Evolutionary conservation across 1,140 invertebrate species (phyloP).

Genomic region (Bicyclus anynana): DNA sequence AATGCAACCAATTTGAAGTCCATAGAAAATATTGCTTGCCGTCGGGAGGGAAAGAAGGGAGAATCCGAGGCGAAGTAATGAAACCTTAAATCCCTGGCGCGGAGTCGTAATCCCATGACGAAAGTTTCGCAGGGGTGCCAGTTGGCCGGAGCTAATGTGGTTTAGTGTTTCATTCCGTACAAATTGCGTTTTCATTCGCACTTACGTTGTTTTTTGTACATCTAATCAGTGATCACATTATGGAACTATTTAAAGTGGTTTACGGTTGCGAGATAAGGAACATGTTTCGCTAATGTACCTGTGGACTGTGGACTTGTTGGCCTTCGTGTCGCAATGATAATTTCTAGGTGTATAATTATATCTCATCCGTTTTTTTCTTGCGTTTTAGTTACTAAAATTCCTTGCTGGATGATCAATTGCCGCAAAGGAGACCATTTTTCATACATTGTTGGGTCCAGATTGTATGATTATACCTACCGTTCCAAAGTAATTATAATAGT

Average conservation of each 20-base stretch:
- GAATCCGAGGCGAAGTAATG: constrained; percentile 55
- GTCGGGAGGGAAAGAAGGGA: constrained; percentile 29
- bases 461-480: too few species aligned
- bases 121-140: constrained; percentile 64
- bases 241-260: constrained; percentile 10
- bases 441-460: too few species aligned
- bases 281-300: constrained; percentile 7
- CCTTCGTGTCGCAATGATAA: background rate
- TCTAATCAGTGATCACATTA: constrained; percentile 23
- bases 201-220: constrained; percentile 23
- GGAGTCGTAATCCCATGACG: constrained; percentile 73
- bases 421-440: too few species aligned
- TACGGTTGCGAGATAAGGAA: constrained; percentile 14
- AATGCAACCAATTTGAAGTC: too few species aligned
- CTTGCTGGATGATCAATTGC: too few species aligned
- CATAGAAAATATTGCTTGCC: constrained; percentile 46
- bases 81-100: constrained; percentile 76
- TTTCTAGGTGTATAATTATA: background rate
- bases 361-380: too few species aligned
- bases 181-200: constrained; percentile 65
- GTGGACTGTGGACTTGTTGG: background rate
- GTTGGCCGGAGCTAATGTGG: constrained; percentile 70
- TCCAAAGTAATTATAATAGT: too few species aligned
- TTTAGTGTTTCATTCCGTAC: constrained; percentile 67
- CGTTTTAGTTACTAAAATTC: too few species aligned